Base-by-base conservation (phyloP, 2,113 vertebrate species). In the Smithornis capensis region DNA sequence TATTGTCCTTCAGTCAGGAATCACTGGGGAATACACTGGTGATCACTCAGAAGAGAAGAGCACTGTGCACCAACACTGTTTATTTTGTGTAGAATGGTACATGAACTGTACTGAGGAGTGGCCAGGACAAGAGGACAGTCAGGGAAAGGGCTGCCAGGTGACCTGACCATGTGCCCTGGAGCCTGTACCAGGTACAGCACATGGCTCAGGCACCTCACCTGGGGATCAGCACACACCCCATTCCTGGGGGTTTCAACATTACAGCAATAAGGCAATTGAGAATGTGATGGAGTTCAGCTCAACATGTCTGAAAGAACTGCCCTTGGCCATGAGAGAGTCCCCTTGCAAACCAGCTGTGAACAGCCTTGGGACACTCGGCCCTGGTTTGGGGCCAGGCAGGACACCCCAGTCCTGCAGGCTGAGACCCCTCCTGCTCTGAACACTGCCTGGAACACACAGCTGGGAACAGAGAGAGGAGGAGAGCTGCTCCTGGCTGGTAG, bases 71-170 rank as follows among this genome's bases (percentile, higher is more conserved):
- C 4, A 14, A 23, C 65, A 12, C 0, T 2, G 94, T 71, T 94
- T 79, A 55, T 78, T 94, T 69, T 84, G 92, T 69, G 93, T 4
- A 79, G 76, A 68, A 90, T 89, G 2, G 89, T 81, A 93, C 77
- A 84, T 16, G 47, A 82, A 76, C 49, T 24, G 49, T 17, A 19
- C 55, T 73, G 94, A 91, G 77, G 70, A 84, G 93, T 14, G 91
- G 56, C 75, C 40, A 86, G 97, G 86, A 86, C 90, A 42, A 56
- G 93, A 3, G 92, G 95, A 86, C 80, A 60, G 91, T 2, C 71
- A 79, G 91, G 83, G 80, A 24, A 96, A 89, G 59, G 1, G 59
- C 79, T 83, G 59, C 77, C 53, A 17, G 90, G 27, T 13, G 90
- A 67, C n/a, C 25, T 3, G n/a, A 29, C 53, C 50, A 19, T 19